These are phyloP conservation scores for Drosophila limbata DNA, from an alignment of 2,888 invertebrate genomes.

Conservation along the genomic window DNA sequence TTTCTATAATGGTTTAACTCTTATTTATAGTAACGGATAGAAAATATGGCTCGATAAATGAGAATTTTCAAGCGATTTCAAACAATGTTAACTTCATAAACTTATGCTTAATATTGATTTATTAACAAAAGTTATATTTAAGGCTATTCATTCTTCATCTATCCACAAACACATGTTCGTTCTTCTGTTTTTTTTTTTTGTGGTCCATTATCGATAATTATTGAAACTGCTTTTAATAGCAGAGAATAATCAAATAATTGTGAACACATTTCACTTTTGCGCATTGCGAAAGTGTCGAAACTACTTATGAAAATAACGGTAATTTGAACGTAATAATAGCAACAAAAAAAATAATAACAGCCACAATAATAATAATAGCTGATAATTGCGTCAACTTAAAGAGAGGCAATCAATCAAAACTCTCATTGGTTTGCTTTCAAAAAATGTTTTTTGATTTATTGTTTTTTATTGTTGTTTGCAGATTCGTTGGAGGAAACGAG, in stretches of 20 bases:
- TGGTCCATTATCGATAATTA: slow-evolving; percentile 46
- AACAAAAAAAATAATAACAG: slow-evolving; percentile 35
- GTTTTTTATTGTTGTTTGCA: slow-evolving; percentile 39
- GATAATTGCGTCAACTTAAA: slow-evolving; percentile 71
- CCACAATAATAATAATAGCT: slow-evolving; percentile 58
- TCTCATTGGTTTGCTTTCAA: slow-evolving; percentile 60
- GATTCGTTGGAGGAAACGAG: slow-evolving; percentile 39
- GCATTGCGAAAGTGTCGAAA: slow-evolving; percentile 72
- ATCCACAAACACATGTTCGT: background rate
- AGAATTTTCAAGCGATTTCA: too few species aligned
- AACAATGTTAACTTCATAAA: too few species aligned
- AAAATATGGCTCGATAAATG: too few species aligned
- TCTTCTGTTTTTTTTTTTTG: background rate
- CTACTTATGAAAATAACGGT: slow-evolving; percentile 38
- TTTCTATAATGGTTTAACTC: too few species aligned
- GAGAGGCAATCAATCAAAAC: slow-evolving; percentile 61
- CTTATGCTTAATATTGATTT: too few species aligned
- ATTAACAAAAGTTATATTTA: too few species aligned
- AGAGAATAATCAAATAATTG: slow-evolving; percentile 51
- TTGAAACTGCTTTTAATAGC: slow-evolving; percentile 48
- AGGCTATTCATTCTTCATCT: slow-evolving; percentile 1
- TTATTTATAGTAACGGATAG: too few species aligned
- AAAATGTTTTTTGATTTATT: slow-evolving; percentile 52
- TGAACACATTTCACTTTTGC: slow-evolving; percentile 71
- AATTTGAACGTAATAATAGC: slow-evolving; percentile 35